A percentile compares a stretch with the other conserved stretches of the same genome.
Conservation (phyloP, 2,888 invertebrate species). For the Hoplodrina ambigua region DNA sequence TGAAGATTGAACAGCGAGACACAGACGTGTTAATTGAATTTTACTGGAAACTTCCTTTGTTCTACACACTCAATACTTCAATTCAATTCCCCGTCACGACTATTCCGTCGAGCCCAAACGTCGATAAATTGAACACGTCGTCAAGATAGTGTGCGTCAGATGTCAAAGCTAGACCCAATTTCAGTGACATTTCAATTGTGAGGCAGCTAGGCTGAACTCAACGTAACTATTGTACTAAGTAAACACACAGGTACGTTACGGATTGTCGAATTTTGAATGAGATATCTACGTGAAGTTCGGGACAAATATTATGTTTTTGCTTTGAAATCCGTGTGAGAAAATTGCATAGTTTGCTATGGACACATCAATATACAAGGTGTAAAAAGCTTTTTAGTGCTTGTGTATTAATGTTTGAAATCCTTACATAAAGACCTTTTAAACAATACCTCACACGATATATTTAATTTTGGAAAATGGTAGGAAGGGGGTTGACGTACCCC, state of each 20-base stretch:
- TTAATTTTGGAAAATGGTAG: too few relatives aligned
- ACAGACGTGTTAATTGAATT: neutral
- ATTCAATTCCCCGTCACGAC: neutral
- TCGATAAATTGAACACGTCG: conserved; percentile 1
- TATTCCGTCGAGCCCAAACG: neutral
- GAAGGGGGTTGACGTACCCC: too few relatives aligned
- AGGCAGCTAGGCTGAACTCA: neutral
- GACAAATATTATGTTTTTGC: neutral
- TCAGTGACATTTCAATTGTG: conserved; percentile 24
- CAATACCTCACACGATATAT: too few relatives aligned
- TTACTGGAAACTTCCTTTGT: neutral
- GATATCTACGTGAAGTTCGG: neutral
- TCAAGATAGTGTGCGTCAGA: conserved; percentile 9
- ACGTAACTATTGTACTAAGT: neutral
- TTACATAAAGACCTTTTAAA: too few relatives aligned
- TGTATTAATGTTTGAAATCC: too few relatives aligned
- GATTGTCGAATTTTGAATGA: neutral
- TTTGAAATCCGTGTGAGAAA: too few relatives aligned
- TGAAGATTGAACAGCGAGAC: neutral
- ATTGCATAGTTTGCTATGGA: too few relatives aligned
- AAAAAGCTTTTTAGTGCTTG: too few relatives aligned
- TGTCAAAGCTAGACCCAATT: conserved; percentile 21
- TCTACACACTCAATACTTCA: neutral
- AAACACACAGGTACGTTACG: neutral
- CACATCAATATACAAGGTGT: too few relatives aligned